Evolutionary conservation across 2,113 vertebrate genomes (phyloP).

Genomic region (Anhinga rufa): DNA sequence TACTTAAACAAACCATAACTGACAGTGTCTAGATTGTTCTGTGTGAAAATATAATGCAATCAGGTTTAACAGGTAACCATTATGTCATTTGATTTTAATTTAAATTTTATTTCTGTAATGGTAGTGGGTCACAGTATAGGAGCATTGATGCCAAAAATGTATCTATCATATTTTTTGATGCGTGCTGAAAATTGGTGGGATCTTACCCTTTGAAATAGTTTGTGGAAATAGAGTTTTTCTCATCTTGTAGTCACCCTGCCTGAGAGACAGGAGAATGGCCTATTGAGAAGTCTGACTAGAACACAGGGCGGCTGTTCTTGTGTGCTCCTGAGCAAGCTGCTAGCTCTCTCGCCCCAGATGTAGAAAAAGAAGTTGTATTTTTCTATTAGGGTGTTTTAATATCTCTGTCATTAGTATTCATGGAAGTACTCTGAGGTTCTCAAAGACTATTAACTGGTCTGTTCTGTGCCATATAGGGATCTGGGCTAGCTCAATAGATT

Average conservation of each 20-base stretch:
- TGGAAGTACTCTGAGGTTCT: slow-evolving; percentile 5
- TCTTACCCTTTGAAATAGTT: not conserved
- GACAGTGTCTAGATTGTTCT: not conserved
- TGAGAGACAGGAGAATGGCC: not conserved
- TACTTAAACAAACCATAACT: not conserved
- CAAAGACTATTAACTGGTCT: not conserved
- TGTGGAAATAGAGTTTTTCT: not conserved
- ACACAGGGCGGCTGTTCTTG: not conserved
- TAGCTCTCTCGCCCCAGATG: not conserved
- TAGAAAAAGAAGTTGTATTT: not conserved
- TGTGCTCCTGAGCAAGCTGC: not conserved
- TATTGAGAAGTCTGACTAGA: not conserved
- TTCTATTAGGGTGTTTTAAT: not conserved
- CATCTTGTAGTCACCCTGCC: not conserved
- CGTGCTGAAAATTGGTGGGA: not conserved
- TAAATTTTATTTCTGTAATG: not conserved
- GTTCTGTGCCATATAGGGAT: not conserved
- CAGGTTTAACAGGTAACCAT: not conserved
- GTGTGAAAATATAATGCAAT: not conserved
- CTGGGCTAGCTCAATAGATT: not conserved
- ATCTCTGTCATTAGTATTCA: not conserved
- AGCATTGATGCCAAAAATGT: not conserved
- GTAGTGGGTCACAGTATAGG: not conserved
- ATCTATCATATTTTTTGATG: not conserved
- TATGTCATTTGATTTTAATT: not conserved